Evolutionary conservation across 2,113 vertebrate species (phyloP), one percentile per base, ranked within the genome.

Genomic region (Leptobrachium leishanense): DNA sequence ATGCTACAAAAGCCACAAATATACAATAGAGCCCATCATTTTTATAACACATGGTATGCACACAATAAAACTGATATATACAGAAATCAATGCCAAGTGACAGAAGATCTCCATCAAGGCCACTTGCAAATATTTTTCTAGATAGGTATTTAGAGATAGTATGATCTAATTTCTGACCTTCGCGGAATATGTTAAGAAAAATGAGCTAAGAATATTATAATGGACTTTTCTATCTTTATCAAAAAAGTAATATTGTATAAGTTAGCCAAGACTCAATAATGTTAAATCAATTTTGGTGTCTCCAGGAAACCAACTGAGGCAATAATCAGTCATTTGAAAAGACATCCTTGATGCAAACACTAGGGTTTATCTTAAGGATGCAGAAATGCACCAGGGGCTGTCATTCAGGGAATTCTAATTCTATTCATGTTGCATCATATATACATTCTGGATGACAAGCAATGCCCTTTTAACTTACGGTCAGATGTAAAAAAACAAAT

Each of bases 401-500:
- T 39, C 40, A 46, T 46, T 42, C 2, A 31, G 20, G 20, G 20
- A 31, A 31, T 31, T 31, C 2, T 53, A 4, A 67, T 75, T 75
- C 63, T 54, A 53, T 20, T 75, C 74, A 67, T 7, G 46, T 65
- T 31, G 2, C 63, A 50, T 54, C 44, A 39, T 15, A 50, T 42
- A 8, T 9, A 44, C 2, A 12, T 6, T 3, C 53, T 20, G 41
- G n/a, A 15, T 63, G 57, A 42, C 55, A 44, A 43, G 43, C 46
- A 39, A n/a, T 75, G 44, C 31, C n/a, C 39, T 40, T 65, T 12
- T 75, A 75, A 75, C 74, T 65, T 76, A 50, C 54, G 8, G 5
- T 55, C 64, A 57, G 65, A 76, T 76, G 75, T 76, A 67, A 46
- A 76, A 31, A 76, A 76, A 15, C 65, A 76, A 76, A 76, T 76